phyloP scores from a whole-genome alignment of 1,140 invertebrate genomes.

The Trichonephila clavata region DNA sequence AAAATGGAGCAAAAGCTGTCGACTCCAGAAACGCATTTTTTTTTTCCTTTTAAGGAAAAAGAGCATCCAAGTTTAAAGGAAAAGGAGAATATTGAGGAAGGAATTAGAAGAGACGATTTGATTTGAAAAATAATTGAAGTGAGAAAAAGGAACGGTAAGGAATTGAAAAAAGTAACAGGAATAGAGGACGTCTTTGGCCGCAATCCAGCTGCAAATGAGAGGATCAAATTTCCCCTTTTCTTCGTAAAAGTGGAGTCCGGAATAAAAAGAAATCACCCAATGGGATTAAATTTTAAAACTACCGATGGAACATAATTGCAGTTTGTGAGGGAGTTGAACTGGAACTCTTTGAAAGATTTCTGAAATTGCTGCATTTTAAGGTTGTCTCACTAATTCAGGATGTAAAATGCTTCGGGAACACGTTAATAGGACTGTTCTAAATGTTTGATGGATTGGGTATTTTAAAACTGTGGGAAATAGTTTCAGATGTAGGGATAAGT shows the following conservation, averaged over 20 bases:
- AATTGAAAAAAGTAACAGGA: constrained; percentile 48
- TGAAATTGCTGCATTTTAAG: constrained; percentile 29
- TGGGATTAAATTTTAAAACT: constrained; percentile 53
- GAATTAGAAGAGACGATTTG: constrained; percentile 47
- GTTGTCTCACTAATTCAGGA: background rate
- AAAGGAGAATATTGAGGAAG: background rate
- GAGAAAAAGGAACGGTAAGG: constrained; percentile 44
- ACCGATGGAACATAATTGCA: constrained; percentile 49
- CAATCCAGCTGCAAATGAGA: constrained; percentile 72
- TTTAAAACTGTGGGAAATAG: constrained; percentile 35
- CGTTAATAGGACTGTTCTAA: background rate
- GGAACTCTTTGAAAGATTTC: constrained; percentile 36
- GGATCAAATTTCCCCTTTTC: constrained; percentile 22
- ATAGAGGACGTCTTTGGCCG: constrained; percentile 29
- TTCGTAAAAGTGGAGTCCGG: background rate
- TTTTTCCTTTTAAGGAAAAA: too few species aligned
- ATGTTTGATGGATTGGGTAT: constrained; percentile 25
- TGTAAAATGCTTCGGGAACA: constrained; percentile 12
- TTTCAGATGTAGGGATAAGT: background rate
- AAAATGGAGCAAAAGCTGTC: too few species aligned
- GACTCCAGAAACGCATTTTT: too few species aligned
- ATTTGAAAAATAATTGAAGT: constrained; percentile 71
- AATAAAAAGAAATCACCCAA: constrained; percentile 7
- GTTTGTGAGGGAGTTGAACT: constrained; percentile 45
- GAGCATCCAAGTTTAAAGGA: background rate